phyloP scores from a whole-genome alignment of 2,113 vertebrate species.

The Scopus umbretta region DNA sequence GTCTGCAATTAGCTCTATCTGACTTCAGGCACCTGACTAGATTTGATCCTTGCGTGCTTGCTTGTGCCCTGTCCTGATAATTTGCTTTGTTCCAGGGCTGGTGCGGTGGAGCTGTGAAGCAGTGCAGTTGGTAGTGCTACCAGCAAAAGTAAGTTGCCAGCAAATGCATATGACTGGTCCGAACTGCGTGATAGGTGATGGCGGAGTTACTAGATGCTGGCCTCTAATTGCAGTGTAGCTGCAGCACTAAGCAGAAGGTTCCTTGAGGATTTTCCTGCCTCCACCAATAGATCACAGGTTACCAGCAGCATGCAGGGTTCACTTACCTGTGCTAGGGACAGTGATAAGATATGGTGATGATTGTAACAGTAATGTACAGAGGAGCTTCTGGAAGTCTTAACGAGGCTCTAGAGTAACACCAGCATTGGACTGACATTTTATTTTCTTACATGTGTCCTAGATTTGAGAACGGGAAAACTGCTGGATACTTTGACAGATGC shows the following conservation, averaged over 20 bases:
- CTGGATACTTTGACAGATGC: not conserved
- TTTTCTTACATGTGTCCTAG: not conserved
- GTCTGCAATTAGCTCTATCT: slow-evolving; percentile 83
- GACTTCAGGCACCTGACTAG: slow-evolving; percentile 42
- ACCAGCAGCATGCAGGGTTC: not conserved
- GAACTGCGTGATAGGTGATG: not conserved
- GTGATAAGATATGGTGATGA: not conserved
- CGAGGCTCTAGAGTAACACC: not conserved
- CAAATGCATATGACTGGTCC: not conserved
- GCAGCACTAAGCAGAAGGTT: not conserved
- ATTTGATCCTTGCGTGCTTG: not conserved
- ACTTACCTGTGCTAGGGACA: not conserved
- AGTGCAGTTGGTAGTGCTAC: not conserved
- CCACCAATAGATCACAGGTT: not conserved
- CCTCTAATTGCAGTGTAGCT: not conserved
- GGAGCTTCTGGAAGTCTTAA: not conserved
- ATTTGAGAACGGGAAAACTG: not conserved
- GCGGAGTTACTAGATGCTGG: too few relatives aligned
- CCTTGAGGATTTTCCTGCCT: not conserved
- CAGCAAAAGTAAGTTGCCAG: not conserved
- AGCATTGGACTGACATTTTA: not conserved
- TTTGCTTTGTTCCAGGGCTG: not conserved
- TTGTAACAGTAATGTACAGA: not conserved
- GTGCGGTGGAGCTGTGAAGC: not conserved
- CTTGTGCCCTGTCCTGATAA: not conserved